Percentiles rank a stretch among this genome's conserved stretches.
Evolutionary conservation across 2,888 invertebrate genomes (phyloP).

Genomic region (Polyploca ridens): DNA sequence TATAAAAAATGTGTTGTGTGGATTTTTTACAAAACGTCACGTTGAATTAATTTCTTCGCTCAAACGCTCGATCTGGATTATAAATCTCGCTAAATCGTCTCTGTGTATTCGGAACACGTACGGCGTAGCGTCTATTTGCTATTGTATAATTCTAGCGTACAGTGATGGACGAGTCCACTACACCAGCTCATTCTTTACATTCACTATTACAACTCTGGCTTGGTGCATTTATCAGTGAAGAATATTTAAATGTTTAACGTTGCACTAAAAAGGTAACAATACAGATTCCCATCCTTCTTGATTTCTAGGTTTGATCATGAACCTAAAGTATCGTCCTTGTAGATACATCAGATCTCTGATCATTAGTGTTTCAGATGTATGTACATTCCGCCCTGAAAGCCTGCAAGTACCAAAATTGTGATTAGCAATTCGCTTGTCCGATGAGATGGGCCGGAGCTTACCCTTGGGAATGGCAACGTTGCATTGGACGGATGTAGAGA

Average conservation of each 20-base stretch:
- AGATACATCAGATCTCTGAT: neutral
- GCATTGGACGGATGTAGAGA: neutral
- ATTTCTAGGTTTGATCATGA: neutral
- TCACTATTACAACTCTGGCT: constrained; percentile 13
- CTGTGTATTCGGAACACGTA: constrained; percentile 64
- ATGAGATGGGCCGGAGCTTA: neutral
- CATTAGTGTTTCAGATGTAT: neutral
- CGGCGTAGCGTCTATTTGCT: constrained; percentile 51
- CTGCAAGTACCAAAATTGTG: neutral
- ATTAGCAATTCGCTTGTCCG: neutral
- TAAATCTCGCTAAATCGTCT: constrained; percentile 58
- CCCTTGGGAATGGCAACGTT: constrained; percentile 1
- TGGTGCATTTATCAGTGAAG: neutral
- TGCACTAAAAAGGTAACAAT: neutral
- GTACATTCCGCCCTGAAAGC: neutral
- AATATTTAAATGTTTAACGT: neutral
- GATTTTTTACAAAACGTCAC: constrained; percentile 30
- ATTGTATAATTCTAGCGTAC: constrained; percentile 45
- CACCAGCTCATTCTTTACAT: constrained; percentile 20
- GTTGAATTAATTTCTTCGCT: constrained; percentile 52
- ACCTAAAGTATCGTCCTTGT: neutral
- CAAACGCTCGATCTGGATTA: constrained; percentile 40
- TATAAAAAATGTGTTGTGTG: too few relatives aligned
- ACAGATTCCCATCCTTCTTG: neutral
- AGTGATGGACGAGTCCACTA: constrained; percentile 26